These are phyloP conservation scores for Salpingus planirostris DNA, from an alignment of 2,888 invertebrate species.

Conservation along the genomic window DNA sequence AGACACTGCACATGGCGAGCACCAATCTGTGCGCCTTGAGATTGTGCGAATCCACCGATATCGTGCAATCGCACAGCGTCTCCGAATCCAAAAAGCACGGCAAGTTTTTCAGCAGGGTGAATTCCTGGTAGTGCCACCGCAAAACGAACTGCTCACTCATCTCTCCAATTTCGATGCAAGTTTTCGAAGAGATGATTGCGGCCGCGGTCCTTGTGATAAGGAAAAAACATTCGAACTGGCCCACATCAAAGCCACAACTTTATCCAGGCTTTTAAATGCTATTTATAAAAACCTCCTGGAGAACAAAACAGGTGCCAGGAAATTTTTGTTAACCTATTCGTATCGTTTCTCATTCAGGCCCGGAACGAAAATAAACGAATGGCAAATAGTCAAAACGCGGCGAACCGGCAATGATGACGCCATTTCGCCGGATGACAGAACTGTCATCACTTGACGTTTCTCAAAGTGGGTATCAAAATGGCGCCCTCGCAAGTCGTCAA, in stretches of 20 bases:
- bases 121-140: constrained; percentile 39
- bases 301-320: constrained; percentile 41
- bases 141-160: constrained; percentile 34
- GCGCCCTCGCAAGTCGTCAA: no score
- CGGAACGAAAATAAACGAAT: constrained; percentile 19
- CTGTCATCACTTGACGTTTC: no score
- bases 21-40: constrained; percentile 79
- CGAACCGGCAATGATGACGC: no score
- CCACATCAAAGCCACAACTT: constrained; percentile 31
- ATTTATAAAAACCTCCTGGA: constrained; percentile 39
- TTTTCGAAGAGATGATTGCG: background rate
- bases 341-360: no score
- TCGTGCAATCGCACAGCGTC: constrained; percentile 76
- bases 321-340: constrained; percentile 29
- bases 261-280: constrained; percentile 35
- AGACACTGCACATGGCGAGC: constrained; percentile 81
- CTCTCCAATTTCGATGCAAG: no score
- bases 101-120: constrained; percentile 59
- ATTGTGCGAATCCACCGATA: constrained; percentile 77
- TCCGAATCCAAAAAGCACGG: constrained; percentile 71
- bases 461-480: no score
- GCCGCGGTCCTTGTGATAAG: constrained; percentile 24
- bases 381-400: no score
- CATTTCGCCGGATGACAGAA: no score
- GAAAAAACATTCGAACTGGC: constrained; percentile 31